Evolutionary conservation across 2,888 invertebrate genomes (phyloP), one percentile per base, ranked within the genome.

Genomic region (Papilio gigon): DNA sequence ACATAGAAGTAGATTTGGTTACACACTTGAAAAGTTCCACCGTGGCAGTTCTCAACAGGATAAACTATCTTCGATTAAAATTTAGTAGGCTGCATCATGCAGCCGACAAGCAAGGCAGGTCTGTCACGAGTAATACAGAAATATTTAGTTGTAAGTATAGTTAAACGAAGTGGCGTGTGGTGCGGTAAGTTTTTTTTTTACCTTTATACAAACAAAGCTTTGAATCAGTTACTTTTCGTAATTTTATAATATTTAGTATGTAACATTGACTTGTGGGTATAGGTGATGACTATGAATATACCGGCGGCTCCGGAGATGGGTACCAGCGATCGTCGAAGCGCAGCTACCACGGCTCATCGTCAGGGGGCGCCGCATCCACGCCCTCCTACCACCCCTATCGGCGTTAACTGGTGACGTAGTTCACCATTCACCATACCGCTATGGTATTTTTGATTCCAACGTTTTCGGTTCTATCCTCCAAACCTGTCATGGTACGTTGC

Each of bases 251-350:
- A n/a, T 56, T 56, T 74, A 73, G 75, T 40, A 40, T 69, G 4
- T 70, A 53, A 56, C 27, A 20, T 33, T 14, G 2, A 14, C 25
- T 44, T 12, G 44, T 64, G 22, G 35, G 44, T 73, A 62, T 78
- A 90, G 91, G 90, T 82, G 92, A 92, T 77, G 92, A 92, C 78
- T 90, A 89, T 84, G 92, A 92, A 76, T 89, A 90, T 80, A 88
- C 91, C 61, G 92, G 92, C 44, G 92, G 89, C 1, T 91, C 92
- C 17, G 92, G 92, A 67, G 92, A 92, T 61, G 92, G 92, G 1
- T 89, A 90, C 75, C 92, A 91, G 77, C 84, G 87, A 72, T 80
- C 92, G 44, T 86, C 90, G 35, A 92, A 92, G 81, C 89, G 92
- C 68, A 86, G 84, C 78, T 83, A 90, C 77, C 89, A 89, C 76